phyloP scores from a whole-genome alignment of 2,888 invertebrate genomes.

The Apodemia mormo region DNA sequence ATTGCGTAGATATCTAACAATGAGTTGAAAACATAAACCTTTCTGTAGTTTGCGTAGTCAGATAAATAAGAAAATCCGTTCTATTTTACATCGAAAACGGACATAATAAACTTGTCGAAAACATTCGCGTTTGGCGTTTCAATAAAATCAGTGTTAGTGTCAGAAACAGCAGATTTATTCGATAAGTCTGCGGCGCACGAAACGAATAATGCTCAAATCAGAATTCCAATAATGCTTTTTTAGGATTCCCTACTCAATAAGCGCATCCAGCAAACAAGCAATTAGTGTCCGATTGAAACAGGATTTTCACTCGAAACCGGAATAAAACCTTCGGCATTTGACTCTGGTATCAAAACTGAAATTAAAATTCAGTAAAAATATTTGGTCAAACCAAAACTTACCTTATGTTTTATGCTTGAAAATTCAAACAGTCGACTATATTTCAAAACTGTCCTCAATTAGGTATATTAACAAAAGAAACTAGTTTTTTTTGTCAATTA shows the following conservation, averaged over 20 bases:
- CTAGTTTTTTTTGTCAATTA: no score
- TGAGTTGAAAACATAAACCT: no score
- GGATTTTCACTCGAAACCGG: background rate
- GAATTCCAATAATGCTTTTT: background rate
- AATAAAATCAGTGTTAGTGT: background rate
- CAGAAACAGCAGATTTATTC: background rate
- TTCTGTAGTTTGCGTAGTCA: no score
- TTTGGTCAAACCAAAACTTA: no score
- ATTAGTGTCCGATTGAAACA: background rate
- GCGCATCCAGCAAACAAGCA: background rate
- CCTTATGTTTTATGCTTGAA: no score
- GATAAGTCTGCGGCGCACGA: background rate
- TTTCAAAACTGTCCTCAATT: no score
- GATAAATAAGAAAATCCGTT: no score
- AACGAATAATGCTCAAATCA: background rate
- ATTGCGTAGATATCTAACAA: no score
- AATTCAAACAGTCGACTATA: no score
- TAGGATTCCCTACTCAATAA: background rate
- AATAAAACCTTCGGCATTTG: background rate
- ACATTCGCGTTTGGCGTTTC: background rate
- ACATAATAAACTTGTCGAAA: background rate
- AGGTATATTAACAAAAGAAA: no score
- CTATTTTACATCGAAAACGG: no score
- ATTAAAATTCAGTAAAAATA: background rate
- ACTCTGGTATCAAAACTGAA: background rate